These are phyloP conservation scores for Zoanthus sansibaricus DNA, from an alignment of 92 coral and sea anemone species.

Conservation along the genomic window DNA sequence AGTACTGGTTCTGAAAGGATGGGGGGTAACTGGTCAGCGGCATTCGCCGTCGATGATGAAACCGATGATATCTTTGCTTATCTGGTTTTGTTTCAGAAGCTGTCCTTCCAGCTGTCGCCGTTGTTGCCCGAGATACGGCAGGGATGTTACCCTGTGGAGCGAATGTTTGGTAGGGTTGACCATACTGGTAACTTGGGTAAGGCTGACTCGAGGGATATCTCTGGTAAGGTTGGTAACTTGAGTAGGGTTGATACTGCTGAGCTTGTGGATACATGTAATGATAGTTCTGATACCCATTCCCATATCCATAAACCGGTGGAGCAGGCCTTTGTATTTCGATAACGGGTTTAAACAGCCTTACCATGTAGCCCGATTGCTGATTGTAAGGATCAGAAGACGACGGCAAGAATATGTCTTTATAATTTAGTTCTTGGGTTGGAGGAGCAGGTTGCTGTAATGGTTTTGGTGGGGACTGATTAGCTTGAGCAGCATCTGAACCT, in stretches of 20 bases:
- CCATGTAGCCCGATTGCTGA: conserved; percentile 33
- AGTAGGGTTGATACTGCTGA: conserved; percentile 22
- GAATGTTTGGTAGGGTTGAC: conserved; percentile 11
- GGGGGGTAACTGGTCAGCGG: neutral
- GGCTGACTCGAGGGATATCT: conserved; percentile 12
- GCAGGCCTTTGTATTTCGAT: conserved; percentile 40
- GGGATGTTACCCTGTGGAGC: neutral
- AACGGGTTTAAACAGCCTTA: conserved; percentile 57
- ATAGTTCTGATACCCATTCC: conserved; percentile 3
- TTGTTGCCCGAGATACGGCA: neutral
- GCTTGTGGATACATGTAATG: conserved; percentile 25
- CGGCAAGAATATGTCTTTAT: conserved; percentile 30
- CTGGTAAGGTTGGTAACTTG: conserved; percentile 19
- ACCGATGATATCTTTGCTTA: conserved; percentile 1
- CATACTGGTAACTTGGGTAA: conserved; percentile 6
- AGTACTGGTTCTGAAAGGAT: neutral
- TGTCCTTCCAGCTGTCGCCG: neutral
- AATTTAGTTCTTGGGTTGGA: conserved; percentile 7
- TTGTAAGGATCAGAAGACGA: neutral
- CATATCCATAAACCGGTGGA: conserved; percentile 12
- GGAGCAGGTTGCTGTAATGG: neutral
- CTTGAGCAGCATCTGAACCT: neutral
- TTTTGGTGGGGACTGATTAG: neutral
- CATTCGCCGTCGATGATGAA: neutral
- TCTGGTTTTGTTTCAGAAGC: neutral